phyloP scores from a whole-genome alignment of 2,797 vertebrate genomes.

The Hirundo rustica region DNA sequence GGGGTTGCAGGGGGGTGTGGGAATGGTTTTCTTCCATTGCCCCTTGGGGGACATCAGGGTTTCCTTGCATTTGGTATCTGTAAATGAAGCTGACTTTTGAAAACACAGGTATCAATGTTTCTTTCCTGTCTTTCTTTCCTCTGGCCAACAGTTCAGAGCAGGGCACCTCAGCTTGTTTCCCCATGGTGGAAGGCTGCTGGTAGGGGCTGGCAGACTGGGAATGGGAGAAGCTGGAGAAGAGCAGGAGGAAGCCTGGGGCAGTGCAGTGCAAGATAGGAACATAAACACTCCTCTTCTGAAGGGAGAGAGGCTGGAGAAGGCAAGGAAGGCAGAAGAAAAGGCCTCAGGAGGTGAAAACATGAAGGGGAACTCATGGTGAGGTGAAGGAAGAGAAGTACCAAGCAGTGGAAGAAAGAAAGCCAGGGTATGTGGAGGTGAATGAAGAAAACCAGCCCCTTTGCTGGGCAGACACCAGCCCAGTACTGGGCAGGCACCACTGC shows the following conservation, averaged over 20 bases:
- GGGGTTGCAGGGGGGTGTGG: rapidly evolving
- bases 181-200: rapidly evolving
- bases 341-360: neutral
- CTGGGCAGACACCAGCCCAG: neutral
- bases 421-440: neutral
- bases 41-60: neutral
- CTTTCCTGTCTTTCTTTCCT: neutral
- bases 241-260: neutral
- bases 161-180: neutral
- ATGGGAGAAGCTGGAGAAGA: neutral
- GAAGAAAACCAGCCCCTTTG: neutral
- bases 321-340: neutral
- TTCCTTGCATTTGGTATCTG: rapidly evolving
- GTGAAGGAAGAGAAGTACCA: neutral
- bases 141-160: neutral
- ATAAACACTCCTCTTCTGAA: neutral
- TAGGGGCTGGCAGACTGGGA: neutral
- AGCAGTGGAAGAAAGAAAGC: neutral
- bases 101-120: rapidly evolving
- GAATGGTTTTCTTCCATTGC: neutral
- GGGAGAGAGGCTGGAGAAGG: neutral
- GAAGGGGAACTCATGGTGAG: neutral
- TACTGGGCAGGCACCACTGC: rapidly evolving
- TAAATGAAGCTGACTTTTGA: neutral
- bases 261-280: neutral